Percentiles rank a stretch among this genome's conserved stretches.
phyloP scores from a whole-genome alignment of 1,140 invertebrate species.

The Achroia grisella region DNA sequence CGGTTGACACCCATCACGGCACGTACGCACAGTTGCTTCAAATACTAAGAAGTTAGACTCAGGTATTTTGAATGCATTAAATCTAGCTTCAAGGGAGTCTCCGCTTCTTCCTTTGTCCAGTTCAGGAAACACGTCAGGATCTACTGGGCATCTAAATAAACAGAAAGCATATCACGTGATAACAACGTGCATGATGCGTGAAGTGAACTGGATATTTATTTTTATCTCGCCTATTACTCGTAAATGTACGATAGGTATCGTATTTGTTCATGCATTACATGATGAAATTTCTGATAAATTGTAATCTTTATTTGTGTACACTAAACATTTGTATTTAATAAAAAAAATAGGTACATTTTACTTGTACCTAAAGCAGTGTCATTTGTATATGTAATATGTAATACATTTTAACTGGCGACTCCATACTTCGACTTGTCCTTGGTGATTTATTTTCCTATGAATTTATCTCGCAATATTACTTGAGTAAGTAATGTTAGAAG shows the following conservation, averaged over 20 bases:
- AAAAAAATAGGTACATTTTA: too few relatives aligned
- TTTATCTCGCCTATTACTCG: too few relatives aligned
- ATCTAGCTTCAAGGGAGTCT: constrained; percentile 90
- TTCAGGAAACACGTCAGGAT: constrained; percentile 93
- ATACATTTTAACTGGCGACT: not conserved
- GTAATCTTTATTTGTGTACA: not conserved
- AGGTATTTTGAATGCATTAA: constrained; percentile 96
- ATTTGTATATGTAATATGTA: too few relatives aligned
- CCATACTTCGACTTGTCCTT: too few relatives aligned
- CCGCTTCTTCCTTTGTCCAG: constrained; percentile 88
- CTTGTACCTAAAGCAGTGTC: too few relatives aligned
- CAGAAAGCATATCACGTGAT: not conserved
- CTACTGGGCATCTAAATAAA: constrained; percentile 85
- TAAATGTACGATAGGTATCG: too few relatives aligned
- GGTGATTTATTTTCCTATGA: too few relatives aligned
- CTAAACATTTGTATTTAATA: too few relatives aligned
- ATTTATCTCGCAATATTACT: too few relatives aligned
- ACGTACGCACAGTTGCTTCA: constrained; percentile 92
- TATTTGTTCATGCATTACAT: too few relatives aligned
- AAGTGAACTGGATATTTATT: too few relatives aligned
- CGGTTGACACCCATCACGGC: constrained; percentile 91
- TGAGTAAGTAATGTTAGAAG: too few relatives aligned
- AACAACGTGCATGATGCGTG: not conserved
- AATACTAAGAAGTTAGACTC: constrained; percentile 96
- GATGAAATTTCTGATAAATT: not conserved